phyloP scores from a whole-genome alignment of 2,888 invertebrate genomes.

The Hipparchia semele region DNA sequence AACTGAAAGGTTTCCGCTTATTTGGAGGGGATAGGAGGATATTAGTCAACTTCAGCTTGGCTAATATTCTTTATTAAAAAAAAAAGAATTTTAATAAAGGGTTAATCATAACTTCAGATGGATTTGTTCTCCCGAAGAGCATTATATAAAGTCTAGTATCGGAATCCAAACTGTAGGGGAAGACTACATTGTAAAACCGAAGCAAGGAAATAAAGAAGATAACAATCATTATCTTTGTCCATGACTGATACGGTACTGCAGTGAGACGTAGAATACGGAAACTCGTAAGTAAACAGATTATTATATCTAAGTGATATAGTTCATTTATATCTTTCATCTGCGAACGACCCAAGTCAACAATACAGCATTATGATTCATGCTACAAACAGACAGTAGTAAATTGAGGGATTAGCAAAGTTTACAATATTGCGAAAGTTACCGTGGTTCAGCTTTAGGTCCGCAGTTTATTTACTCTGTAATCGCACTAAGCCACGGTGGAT shows the following conservation, averaged over 20 bases:
- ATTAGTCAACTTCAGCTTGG: too few species aligned
- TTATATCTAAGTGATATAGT: neutral
- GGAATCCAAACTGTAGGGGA: too few species aligned
- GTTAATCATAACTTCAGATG: too few species aligned
- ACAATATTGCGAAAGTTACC: slow-evolving; percentile 20
- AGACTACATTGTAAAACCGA: too few species aligned
- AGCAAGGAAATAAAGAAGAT: too few species aligned
- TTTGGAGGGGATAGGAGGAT: too few species aligned
- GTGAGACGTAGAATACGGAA: neutral
- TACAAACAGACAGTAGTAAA: slow-evolving; percentile 18
- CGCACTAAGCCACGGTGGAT: neutral
- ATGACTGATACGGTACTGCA: neutral
- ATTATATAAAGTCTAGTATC: too few species aligned
- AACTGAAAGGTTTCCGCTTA: too few species aligned
- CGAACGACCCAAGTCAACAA: neutral
- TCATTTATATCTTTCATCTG: neutral
- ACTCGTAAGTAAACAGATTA: neutral
- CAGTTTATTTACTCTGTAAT: slow-evolving; percentile 11
- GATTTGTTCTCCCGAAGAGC: too few species aligned
- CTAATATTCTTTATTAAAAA: too few species aligned
- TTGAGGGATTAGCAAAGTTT: slow-evolving; percentile 22
- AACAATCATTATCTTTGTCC: neutral
- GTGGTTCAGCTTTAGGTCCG: slow-evolving; percentile 13
- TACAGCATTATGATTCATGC: slow-evolving; percentile 21
- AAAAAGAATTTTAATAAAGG: too few species aligned